Base-by-base conservation (phyloP, 1,140 invertebrate species). In the Ceratina calcarata region DNA sequence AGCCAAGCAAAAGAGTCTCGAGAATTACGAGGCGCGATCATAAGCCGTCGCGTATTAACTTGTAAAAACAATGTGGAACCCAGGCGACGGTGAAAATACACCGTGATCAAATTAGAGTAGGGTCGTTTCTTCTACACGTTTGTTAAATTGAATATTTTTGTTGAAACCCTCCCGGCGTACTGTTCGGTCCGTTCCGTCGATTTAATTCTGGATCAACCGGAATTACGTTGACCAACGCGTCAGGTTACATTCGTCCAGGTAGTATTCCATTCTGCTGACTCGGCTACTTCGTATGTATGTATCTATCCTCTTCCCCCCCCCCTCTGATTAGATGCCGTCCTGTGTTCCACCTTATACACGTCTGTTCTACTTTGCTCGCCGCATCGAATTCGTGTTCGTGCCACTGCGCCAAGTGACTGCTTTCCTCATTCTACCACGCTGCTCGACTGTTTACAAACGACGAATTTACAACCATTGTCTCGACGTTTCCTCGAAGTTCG, bases 21-120 rank as follows among this genome's bases (percentile, higher is more conserved):
- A 69, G 37, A 76, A 53, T 77, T 70, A 53, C 45, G 24, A 27
- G 22, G 20, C 22, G 18, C 8, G 60, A n/a, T 64, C 51, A 49
- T 57, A 65, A 57, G 32, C 24, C 53, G 51, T 32, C 62, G 49
- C 32, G 32, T 71, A 27, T 18, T 20, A 57, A 55, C 16, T 18
- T 3, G 51, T 22, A 64, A 70, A 71, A 65, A 49, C 60, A 64
- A 55, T 0, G 37, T 7, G 8, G 7, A 15, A 3, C 55, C 16
- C 55, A n/a, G 0, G 6, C 2, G 13, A 4, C 15, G 20, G 2
- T 18, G 10, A 7, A 70, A 51, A 10, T 55, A 15, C 58, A 15
- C 22, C 16, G 24, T 18, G 53, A 55, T 15, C 15, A 27, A 62
- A 62, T 78, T 13, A 55, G 27, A 32, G 27, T 4, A 1, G 27